These are phyloP conservation scores for Chaetodon auriga DNA, from an alignment of 2,113 vertebrate species.

Conservation along the genomic window DNA sequence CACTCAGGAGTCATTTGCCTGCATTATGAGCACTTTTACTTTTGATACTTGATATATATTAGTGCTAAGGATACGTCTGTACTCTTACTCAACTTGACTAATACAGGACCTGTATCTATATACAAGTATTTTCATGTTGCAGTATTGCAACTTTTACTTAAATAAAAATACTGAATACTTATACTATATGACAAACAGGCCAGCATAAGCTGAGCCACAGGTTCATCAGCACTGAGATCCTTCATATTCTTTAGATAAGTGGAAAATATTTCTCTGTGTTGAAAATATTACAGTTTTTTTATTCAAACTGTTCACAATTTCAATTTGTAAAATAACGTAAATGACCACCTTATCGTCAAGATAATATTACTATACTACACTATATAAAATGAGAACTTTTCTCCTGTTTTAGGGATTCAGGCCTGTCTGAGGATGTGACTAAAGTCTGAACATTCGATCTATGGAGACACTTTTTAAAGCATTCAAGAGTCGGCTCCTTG, in stretches of 20 bases:
- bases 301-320: neutral
- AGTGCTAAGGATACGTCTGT: neutral
- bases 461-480: constrained; percentile 27
- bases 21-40: neutral
- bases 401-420: neutral
- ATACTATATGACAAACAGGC: neutral
- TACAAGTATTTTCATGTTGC: too few species aligned
- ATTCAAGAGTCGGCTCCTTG: neutral
- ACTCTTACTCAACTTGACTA: neutral
- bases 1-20: neutral
- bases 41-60: neutral
- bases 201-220: neutral
- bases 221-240: neutral
- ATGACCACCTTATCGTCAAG: neutral
- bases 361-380: neutral
- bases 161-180: neutral
- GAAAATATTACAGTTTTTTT: too few species aligned
- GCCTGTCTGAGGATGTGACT: neutral
- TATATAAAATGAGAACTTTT: neutral
- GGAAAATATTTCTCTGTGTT: neutral
- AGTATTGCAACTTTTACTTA: neutral
- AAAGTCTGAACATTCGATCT: neutral
- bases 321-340: neutral
- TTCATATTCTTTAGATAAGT: neutral
- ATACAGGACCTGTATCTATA: neutral